These are phyloP conservation scores for Indicator maculatus DNA, from an alignment of 2,113 vertebrate genomes.

Conservation along the genomic window DNA sequence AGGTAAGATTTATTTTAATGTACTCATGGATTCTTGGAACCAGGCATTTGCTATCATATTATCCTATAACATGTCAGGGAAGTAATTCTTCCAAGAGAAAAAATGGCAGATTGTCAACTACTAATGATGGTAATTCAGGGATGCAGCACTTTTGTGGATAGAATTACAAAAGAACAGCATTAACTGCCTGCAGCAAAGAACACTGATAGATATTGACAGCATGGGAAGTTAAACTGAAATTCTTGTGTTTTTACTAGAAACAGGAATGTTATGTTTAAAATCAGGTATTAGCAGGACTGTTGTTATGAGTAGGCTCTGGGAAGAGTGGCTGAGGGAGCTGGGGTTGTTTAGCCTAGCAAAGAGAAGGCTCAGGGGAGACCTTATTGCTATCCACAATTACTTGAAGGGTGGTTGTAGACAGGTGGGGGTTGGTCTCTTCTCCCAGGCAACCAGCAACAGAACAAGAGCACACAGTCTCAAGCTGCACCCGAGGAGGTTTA, in stretches of 20 bases:
- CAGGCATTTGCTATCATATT: neutral
- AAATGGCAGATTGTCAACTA: slow-evolving; percentile 8
- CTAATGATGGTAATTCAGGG: neutral
- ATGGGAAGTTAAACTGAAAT: neutral
- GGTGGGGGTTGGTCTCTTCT: no score
- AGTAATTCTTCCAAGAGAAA: neutral
- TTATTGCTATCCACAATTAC: no score
- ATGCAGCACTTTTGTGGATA: neutral
- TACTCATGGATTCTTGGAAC: neutral
- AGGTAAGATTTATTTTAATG: slow-evolving; percentile 24
- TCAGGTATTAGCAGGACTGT: neutral
- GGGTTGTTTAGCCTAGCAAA: no score
- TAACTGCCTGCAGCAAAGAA: neutral
- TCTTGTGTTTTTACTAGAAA: neutral
- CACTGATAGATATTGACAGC: neutral
- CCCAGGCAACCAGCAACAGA: no score
- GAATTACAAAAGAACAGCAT: slow-evolving; percentile 2
- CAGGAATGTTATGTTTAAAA: neutral
- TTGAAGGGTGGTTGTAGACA: no score
- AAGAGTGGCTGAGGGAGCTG: no score
- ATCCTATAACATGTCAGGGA: slow-evolving; percentile 1
- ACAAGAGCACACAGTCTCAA: no score
- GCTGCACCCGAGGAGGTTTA: no score
- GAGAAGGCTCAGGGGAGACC: no score
- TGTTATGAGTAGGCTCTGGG: neutral